Percentiles rank a stretch among this genome's conserved stretches.
phyloP scores from a whole-genome alignment of 2,797 vertebrate species.

The Malacoctenus gilli region DNA sequence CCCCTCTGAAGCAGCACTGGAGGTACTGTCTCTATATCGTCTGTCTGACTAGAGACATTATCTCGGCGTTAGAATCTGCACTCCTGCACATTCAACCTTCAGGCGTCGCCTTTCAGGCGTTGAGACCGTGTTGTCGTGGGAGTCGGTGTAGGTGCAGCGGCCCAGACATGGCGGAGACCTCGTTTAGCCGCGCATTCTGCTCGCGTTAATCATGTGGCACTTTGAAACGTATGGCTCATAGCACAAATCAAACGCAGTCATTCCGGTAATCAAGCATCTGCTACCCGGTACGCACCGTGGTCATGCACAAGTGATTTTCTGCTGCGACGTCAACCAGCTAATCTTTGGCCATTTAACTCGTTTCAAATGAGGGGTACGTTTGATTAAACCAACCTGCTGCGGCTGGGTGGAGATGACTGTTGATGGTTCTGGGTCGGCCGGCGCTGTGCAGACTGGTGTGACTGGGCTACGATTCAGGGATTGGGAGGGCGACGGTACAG shows the following conservation, averaged over 20 bases:
- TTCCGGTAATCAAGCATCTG: slow-evolving; percentile 35
- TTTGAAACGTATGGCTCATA: slow-evolving; percentile 26
- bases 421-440: too few relatives aligned
- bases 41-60: not conserved
- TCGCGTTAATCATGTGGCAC: slow-evolving; percentile 37
- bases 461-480: too few relatives aligned
- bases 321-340: slow-evolving; percentile 17
- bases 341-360: slow-evolving; percentile 29
- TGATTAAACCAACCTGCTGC: slow-evolving; percentile 64
- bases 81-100: slow-evolving; percentile 8
- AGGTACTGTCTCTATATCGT: not conserved
- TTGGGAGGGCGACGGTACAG: too few relatives aligned
- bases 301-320: slow-evolving; percentile 1
- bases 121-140: slow-evolving; percentile 53
- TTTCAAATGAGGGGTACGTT: slow-evolving; percentile 48
- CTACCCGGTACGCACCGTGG: slow-evolving; percentile 5
- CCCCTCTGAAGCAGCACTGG: slow-evolving; percentile 2
- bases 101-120: slow-evolving; percentile 7
- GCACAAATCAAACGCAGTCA: slow-evolving; percentile 27
- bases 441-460: too few relatives aligned
- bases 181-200: slow-evolving; percentile 26
- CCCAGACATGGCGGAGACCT: slow-evolving; percentile 43
- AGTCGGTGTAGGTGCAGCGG: slow-evolving; percentile 36
- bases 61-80: too few relatives aligned
- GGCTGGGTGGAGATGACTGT: too few relatives aligned